Base-by-base conservation (phyloP, 2,888 invertebrate genomes). In the Thelaira solivaga region DNA sequence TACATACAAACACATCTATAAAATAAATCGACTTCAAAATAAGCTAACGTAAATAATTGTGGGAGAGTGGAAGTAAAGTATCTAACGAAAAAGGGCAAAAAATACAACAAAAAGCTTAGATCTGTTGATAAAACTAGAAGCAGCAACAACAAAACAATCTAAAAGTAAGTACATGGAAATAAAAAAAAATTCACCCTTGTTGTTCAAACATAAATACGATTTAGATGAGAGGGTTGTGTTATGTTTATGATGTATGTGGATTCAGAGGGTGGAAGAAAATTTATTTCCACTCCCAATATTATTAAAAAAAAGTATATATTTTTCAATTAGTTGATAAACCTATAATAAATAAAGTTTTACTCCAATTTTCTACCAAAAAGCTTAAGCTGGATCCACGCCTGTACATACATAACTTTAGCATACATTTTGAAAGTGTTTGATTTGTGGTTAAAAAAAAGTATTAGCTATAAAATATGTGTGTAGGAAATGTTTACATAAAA, bases 101-200 rank as follows among this genome's bases (percentile, higher is more conserved):
- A 24, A 18, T 11, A 68, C 8, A 43, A 34, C 26, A 49, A 47
- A 57, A 61, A 67, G 16, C 47, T 59, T 51, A 47, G 31, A 73
- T 57, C 57, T 20, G 6, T 22, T 51, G n/a, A n/a, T n/a, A n/a
- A n/a, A 45, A 39, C 47, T 29, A 51, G 43, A 72, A 39, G 34
- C 34, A 71, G 31, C 24, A 43, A 51, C 49, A 71, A 65, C 29
- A 65, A 65, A 49, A 59, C 7, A n/a, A n/a, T n/a, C 2, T 7
- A 51, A 55, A 72, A 72, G 72, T 72, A 72, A 55, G 62, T 64
- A 47, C 2, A 29, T 7, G 16, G n/a, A 49, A 26, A 36, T 31
- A n/a, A 4, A 4, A 5, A 16, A 11, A 34, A 16, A 13, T 36
- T 49, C 49, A 41, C 22, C 49, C 20, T 20, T 59, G 13, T 18